Evolutionary conservation across 2,888 invertebrate genomes (phyloP), one percentile per base, ranked within the genome.

Genomic region (Psococerastis gibbosa): DNA sequence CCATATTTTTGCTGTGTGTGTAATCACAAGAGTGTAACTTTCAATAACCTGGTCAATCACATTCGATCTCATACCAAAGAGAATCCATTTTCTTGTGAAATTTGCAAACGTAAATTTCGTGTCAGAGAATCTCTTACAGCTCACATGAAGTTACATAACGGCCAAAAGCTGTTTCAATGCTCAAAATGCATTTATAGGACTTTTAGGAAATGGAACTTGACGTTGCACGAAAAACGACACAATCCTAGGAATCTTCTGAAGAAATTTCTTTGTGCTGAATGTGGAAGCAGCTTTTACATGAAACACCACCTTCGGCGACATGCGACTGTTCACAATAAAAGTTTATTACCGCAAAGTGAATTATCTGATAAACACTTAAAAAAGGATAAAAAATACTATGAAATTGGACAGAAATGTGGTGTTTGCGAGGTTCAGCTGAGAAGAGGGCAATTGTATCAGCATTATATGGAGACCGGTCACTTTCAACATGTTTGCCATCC

Each of bases 1-100:
- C 38, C 38, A 5, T 38, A 38, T 38, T 20, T 5, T 18, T 38
- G 38, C 22, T 38, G 38, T 38, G 20, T 5, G n/a, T 38, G 38
- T 20, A 5, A 18, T 3, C 15, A 5, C 15, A 38, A 5, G 20
- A 20, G 20, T 17, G 18, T 17, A 5, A 17, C 38, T 4, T 38
- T 38, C 5, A 38, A 5, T 38, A 38, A 38, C 22, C 20, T 38
- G 22, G 20, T 38, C 20, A 38, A 38, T 18, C 38, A 38, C 18
- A 38, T 38, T 5, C 3, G 38, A 38, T 18, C 38, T 18, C 38
- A 38, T 18, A 38, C 38, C 4, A 38, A 38, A 18, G 38, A 38
- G 11, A 38, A 18, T 13, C 38, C 38, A 5, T 38, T 16, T 38
- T 9, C 20, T 5, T 38, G 38, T 20, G 13, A 17, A 3, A 20